Evolutionary conservation across 53 echinoderm and acorn worm species (phyloP).

Genomic region (Paracentrotus lividus): DNA sequence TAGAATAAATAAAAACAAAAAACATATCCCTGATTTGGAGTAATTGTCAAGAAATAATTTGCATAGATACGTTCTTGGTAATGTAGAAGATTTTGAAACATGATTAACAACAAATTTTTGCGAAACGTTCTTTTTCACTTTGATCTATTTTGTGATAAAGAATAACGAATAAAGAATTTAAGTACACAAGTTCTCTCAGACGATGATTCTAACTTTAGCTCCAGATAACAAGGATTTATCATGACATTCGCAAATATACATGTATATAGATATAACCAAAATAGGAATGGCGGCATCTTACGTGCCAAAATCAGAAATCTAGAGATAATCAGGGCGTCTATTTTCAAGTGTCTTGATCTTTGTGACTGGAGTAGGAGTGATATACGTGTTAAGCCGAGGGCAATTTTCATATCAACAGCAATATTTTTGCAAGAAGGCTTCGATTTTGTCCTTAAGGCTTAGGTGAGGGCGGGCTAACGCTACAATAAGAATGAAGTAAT

Average conservation of each 20-base stretch:
- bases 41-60: too few species aligned
- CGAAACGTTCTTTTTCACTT: too few species aligned
- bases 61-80: too few species aligned
- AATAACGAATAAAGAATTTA: too few species aligned
- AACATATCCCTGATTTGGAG: too few species aligned
- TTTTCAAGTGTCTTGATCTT: conserved; percentile 29
- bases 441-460: conserved; percentile 9
- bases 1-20: too few species aligned
- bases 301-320: conserved; percentile 14
- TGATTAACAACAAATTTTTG: too few species aligned
- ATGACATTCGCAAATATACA: background rate
- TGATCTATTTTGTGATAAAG: too few species aligned
- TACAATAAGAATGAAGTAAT: conserved; percentile 42
- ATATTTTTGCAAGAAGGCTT: conserved; percentile 15
- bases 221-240: too few species aligned
- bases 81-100: too few species aligned
- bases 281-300: background rate
- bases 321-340: background rate
- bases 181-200: too few species aligned
- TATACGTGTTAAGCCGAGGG: conserved; percentile 14
- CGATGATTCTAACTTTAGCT: too few species aligned
- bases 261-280: background rate
- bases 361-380: background rate
- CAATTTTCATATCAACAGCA: conserved; percentile 34
- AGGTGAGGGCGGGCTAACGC: conserved; percentile 26